Percentiles rank a stretch among this genome's conserved stretches.
Conservation (phyloP, 37 sponge, comb jelly and placozoan genomes). For the Cliona cf. orientalis region DNA sequence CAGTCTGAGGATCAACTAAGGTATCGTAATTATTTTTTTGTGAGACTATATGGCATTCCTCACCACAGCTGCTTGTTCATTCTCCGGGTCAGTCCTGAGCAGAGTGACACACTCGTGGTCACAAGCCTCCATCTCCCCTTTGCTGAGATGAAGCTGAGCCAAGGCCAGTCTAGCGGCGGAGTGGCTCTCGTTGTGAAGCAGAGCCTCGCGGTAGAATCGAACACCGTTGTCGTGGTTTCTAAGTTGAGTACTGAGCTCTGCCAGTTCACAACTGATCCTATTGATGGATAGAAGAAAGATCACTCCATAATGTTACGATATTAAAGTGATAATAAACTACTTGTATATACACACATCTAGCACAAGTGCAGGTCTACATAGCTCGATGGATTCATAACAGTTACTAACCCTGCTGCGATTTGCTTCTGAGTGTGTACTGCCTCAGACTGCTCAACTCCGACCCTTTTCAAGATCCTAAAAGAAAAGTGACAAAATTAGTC, state of each 20-base stretch:
- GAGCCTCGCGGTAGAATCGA: slow-evolving; percentile 76
- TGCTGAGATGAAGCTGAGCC: slow-evolving; percentile 71
- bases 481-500: not conserved
- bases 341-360: not conserved
- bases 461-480: slow-evolving; percentile 61
- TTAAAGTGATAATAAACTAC: not conserved
- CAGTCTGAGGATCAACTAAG: too few relatives aligned
- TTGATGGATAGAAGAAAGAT: not conserved
- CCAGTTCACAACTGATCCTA: slow-evolving; percentile 61
- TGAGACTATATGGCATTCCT: not conserved
- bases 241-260: slow-evolving; percentile 50
- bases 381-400: not conserved
- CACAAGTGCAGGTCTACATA: slow-evolving; percentile 6
- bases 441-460: slow-evolving; percentile 73
- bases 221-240: slow-evolving; percentile 57
- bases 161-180: slow-evolving; percentile 72
- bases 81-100: slow-evolving; percentile 64
- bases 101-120: slow-evolving; percentile 86
- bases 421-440: slow-evolving; percentile 40
- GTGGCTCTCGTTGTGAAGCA: slow-evolving; percentile 52
- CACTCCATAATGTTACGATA: slow-evolving; percentile 9
- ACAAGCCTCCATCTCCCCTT: slow-evolving; percentile 81
- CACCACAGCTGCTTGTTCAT: slow-evolving; percentile 84
- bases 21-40: too few relatives aligned
- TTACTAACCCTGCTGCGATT: slow-evolving; percentile 61